Evolutionary conservation across 2,888 invertebrate genomes (phyloP), one percentile per base, ranked within the genome.

Genomic region (Erebia palarica): DNA sequence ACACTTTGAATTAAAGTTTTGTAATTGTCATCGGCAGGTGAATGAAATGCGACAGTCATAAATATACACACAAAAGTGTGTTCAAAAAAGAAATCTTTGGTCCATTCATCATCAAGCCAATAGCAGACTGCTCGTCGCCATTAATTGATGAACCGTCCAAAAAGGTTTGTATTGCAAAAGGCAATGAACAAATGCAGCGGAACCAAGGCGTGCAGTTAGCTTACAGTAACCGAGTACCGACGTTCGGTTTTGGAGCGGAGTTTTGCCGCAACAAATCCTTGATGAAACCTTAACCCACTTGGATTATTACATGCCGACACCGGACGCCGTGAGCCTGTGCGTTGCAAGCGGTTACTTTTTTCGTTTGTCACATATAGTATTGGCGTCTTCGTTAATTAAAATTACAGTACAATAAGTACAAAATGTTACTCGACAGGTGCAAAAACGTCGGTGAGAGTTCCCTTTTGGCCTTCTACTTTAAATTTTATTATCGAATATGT

Each of bases 231-330:
- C 36, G 36, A 36, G 36, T 36, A 36, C 36, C 80, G 87, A 82
- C 85, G 85, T 86, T 86, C 87, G 85, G 89, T 92, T 91, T 92
- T 91, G 92, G 92, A 92, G 91, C 92, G 92, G 91, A 86, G 91
- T 88, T 91, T 92, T 93, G 92, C 91, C 91, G 92, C 93, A 93
- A 92, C 86, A 93, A 92, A 93, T 92, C 93, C 93, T 93, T 93
- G 93, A 85, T 90, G 90, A 79, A 90, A 92, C 93, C 93, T 93
- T 93, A 93, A 93, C 93, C 93, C 88, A 93, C 86, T 93, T 93
- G 91, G 88, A 86, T 91, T 91, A 91, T 93, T 92, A 92, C 92
- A 87, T 78, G 80, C 81, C 80, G 81, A 79, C 81, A 78, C 84
- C 83, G 85, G 82, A 83, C 87, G 86, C 85, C 77, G 81, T 78